Base-by-base conservation (phyloP, 2,113 vertebrate genomes). In the Megaceryle torquata region DNA sequence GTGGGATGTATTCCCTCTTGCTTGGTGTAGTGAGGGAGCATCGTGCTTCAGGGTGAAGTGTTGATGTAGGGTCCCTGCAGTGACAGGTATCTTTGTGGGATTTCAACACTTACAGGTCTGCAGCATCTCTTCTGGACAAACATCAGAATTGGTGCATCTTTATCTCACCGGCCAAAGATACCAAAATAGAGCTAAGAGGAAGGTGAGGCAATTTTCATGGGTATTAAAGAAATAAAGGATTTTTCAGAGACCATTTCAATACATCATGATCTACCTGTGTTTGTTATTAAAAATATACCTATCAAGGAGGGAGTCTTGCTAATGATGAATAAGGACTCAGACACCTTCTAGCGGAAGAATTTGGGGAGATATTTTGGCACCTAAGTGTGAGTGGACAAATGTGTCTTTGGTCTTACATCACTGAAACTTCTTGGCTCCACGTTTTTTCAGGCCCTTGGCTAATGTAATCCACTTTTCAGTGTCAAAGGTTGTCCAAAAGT, bases 1-100 rank as follows among this genome's bases (percentile, higher is more conserved):
- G 13, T 67, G n/a, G 77, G 60, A 92, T 88, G 89, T 90, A 78
- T 72, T 88, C 85, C 63, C 44, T 57, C n/a, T 35, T 77, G 29
- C 3, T 31, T 37, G 72, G 28, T 3, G 2, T 12, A 25, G 35
- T 10, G 54, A 76, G 22, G 28, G 24, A 72, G 3, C 21, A 35
- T 16, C 1, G 4, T 39, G 41, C 41, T 72, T 37, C 46, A 74
- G 54, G 14, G 15, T 39, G 6, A 72, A 48, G 24, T 29, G 76
- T 29, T 64, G 24, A 1, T 6, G 51, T 35, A 71, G 26, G 29
- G 50, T 44, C 33, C 37, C 46, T 67, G 68, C 41, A 59, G 28
- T 65, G 65, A 60, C 63, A 83, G 19, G 7, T 82, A 2, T 48
- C 33, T 54, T 11, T 20, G 16, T 16, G 20, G 28, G 37, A 24